Evolutionary conservation across 2,113 vertebrate genomes (phyloP), one percentile per base, ranked within the genome.

Genomic region (Brachionichthys hirsutus): DNA sequence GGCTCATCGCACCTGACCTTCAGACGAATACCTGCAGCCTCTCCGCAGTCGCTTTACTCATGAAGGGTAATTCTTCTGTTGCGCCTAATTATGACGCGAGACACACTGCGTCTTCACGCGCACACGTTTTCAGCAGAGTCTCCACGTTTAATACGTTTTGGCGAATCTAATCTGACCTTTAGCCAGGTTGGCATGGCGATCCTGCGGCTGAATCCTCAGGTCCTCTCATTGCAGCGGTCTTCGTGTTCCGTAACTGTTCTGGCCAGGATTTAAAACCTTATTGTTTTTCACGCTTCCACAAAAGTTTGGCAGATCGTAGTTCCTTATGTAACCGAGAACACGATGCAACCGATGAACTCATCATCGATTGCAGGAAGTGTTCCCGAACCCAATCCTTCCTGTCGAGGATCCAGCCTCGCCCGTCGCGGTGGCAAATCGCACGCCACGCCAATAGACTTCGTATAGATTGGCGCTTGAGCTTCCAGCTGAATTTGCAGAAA

Each of bases 1-100:
- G 56, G 54, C 73, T 67, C 70, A 73, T 51, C 40, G 46, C 24
- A 43, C 67, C 77, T 86, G 87, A 88, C 86, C 82, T 87, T 86
- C 78, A 81, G 64, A 77, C 30, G 54, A 36, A 55, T 73, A 73
- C 54, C 59, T 9, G 0, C 19, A 14, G 41, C 12, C 44, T 77
- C 73, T 72, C 70, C 18, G 40, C 72, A 81, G 62, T 82, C 69
- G 81, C n/a, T 75, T 78, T 75, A 70, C 49, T 35, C 49, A 43
- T 55, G 61, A 85, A 75, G 13, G 46, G 34, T 65, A 60, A 65
- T 81, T 71, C 54, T 68, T 77, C 78, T 70, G 34, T 42, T 44
- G 54, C 44, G 19, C 48, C 57, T 20, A 13, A 6, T 40, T 62
- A 20, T 44, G 46, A n/a, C 36, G 59, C 13, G 56, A 58, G 35